phyloP scores from a whole-genome alignment of 1,140 invertebrate species.

The Drosophila quadrilineata region DNA sequence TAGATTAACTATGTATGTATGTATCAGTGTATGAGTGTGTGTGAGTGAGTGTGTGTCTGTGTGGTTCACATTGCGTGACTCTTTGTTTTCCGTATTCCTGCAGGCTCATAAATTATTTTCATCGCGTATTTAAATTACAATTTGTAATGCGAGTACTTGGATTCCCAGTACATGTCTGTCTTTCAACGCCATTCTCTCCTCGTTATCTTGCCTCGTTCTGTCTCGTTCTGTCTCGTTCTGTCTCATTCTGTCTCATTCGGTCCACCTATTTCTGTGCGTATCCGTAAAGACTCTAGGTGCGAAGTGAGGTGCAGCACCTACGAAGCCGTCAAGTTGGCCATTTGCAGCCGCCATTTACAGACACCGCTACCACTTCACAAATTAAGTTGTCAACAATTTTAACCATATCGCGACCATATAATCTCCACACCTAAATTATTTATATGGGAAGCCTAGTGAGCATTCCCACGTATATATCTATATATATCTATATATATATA shows the following conservation, averaged over 20 bases:
- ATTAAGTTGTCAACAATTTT: constrained; percentile 80
- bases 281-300: constrained; percentile 9
- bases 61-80: constrained; percentile 31
- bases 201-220: no score
- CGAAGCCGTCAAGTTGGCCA: constrained; percentile 12
- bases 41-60: no score
- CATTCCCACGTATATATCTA: constrained; percentile 10
- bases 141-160: constrained; percentile 37
- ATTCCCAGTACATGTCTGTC: constrained; percentile 10
- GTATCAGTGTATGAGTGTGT: no score
- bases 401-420: constrained; percentile 71
- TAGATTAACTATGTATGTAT: constrained; percentile 60
- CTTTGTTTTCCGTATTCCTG: constrained; percentile 30
- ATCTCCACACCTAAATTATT: constrained; percentile 79
- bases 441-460: constrained; percentile 51
- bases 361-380: constrained; percentile 68
- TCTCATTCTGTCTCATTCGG: not conserved
- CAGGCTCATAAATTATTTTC: constrained; percentile 55
- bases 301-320: constrained; percentile 32
- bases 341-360: constrained; percentile 49
- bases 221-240: not conserved
- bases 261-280: not conserved
- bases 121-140: constrained; percentile 48
- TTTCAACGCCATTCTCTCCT: no score
- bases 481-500: constrained; percentile 10